Evolutionary conservation across 2,888 invertebrate species (phyloP), one percentile per base, ranked within the genome.

Genomic region (Cheiracanthium punctorium): DNA sequence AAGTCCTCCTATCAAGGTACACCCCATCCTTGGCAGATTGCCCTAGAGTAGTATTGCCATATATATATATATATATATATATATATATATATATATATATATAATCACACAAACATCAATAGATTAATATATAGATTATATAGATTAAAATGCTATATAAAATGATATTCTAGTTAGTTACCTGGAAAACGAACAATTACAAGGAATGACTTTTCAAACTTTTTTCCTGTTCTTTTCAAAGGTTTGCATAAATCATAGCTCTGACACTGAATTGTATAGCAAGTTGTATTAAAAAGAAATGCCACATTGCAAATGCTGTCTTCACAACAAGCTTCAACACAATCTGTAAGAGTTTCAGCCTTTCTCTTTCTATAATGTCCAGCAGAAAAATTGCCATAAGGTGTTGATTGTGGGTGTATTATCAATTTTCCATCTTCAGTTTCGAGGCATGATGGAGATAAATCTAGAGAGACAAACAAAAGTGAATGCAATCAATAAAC

Each of bases 221-320:
- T 90, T 52, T 77, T 81, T 72, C 89, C 89, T 30, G 48, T 72
- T 65, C 89, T 81, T 65, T 88, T 87, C 37, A 89, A 48, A 17
- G 89, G 90, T 67, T 88, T 73, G 75, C 90, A 90, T 37, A 77
- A 17, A 43, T 89, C 80, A 70, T 88, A 80, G 29, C 77, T 88
- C 17, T 48, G 52, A 77, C 90, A 90, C 20, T 82, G 87, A 67
- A 90, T 88, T 24, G 91, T 89, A 91, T 94, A 96, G 91, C 97
- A 97, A 88, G 94, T 94, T 28, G 93, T 92, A 90, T 96, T 95
- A 89, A 94, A 94, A 91, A 95, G 94, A 90, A 97, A 94, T 2
- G 95, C 96, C 88, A 96, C 94, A 91, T 97, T 95, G 91, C 97
- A 97, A 0, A 93, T 92, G 74, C 94, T 92, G 89, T 94, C 91